Evolutionary conservation across 2,888 invertebrate species (phyloP).

Genomic region (Andrena marginata): DNA sequence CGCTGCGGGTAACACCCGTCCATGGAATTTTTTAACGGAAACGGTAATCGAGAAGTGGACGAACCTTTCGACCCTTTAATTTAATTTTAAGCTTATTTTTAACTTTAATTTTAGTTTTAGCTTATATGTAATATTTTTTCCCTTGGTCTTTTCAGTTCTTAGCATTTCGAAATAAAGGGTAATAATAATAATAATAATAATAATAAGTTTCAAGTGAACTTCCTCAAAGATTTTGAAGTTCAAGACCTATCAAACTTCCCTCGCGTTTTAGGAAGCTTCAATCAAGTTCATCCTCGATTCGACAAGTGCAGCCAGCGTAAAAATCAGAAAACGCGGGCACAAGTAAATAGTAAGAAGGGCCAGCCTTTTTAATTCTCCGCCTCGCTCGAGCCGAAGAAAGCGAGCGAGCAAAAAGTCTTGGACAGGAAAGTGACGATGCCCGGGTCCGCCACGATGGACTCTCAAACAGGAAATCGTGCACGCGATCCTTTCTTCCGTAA

Average conservation of each 20-base stretch:
- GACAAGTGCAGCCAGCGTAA: too few species aligned
- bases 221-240: too few species aligned
- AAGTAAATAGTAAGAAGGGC: neutral
- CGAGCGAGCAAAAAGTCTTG: conserved; percentile 4
- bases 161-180: too few species aligned
- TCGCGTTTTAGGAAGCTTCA: too few species aligned
- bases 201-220: too few species aligned
- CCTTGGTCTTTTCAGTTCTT: neutral
- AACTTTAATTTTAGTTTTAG: too few species aligned
- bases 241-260: too few species aligned
- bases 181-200: too few species aligned
- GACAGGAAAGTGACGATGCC: neutral
- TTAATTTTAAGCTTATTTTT: neutral
- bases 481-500: neutral
- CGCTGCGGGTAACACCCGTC: neutral
- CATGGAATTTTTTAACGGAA: neutral
- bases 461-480: neutral
- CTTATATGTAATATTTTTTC: too few species aligned
- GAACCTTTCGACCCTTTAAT: neutral
- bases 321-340: too few species aligned
- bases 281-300: too few species aligned
- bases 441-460: neutral
- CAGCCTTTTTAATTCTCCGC: neutral
- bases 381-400: neutral
- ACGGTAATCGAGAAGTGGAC: neutral